Base-by-base conservation (phyloP, 2,888 invertebrate genomes). In the Norana najaformis region DNA sequence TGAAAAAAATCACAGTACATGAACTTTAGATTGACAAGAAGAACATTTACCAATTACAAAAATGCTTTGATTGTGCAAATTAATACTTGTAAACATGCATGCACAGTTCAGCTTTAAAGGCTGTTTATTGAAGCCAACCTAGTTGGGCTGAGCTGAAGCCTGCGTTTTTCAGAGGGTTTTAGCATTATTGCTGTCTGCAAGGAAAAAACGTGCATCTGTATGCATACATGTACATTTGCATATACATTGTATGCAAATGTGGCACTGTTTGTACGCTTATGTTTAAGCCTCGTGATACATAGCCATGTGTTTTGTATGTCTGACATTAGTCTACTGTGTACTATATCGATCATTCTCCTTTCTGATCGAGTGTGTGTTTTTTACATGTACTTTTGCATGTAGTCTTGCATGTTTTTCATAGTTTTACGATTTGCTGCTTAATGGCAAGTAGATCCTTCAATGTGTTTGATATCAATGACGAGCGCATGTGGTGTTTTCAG, bases 331-430 rank as follows among this genome's bases (percentile, higher is more conserved):
- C 5, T n/a, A 69, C 69, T 69, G 30, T 69, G 8, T 69, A n/a
- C n/a, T 69, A 69, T n/a, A 47, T 47, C 47, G 47, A 47, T 47
- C 47, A 23, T 69, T 69, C 69, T 69, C n/a, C 30, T n/a, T n/a
- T 69, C 69, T n/a, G 69, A 69, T 69, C 53, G 30, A 53, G 30
- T 69, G 69, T 69, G 30, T 69, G n/a, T 13, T 11, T 69, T 69
- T 69, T 69, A 16, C 69, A 69, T 69, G n/a, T 69, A n/a, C 69
- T n/a, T 11, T 69, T 69, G 69, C 69, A n/a, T 69, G n/a, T 69
- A 69, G 69, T 69, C n/a, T 69, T 69, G 69, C n/a, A 69, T 69
- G 69, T 69, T 69, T 69, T 69, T 69, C 69, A n/a, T 69, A 69
- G 69, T 69, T 69, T 41, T 69, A n/a, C 69, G 16, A 69, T 69